Evolutionary conservation across 2,113 vertebrate species (phyloP), one percentile per base, ranked within the genome.

Genomic region (Canis aureus): DNA sequence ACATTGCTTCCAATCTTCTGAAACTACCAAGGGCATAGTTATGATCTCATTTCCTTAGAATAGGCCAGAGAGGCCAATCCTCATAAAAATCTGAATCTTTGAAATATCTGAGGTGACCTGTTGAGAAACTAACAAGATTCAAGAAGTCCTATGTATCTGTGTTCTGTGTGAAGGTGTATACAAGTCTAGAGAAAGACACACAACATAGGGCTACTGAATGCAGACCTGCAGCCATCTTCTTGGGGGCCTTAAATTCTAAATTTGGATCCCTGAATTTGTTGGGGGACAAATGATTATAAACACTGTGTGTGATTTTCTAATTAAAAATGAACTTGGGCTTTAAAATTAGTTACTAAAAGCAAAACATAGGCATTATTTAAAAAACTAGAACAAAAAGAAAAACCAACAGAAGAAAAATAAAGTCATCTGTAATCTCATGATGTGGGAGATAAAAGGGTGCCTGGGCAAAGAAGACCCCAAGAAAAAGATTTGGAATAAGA

Each of bases 301-400:
- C 25, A 25, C 38, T 71, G 2, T 62, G 19, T 59, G 11, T 19
- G 15, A 25, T 22, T 94, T 93, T 96, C 64, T 73, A 53, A 78
- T 19, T 76, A 89, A 85, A 95, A 85, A 55, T 35, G 7, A 85
- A 38, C 29, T 32, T 43, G 11, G 16, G 29, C 17, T 6, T 89
- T 71, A 53, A 23, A 66, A 94, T 81, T 35, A 79, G 83, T 78
- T n/a, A 83, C 69, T 73, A 59, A 84, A 71, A 84, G 23, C 12
- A 92, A 74, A 19, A 74, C 3, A 67, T 15, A 85, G 73, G 27
- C 32, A 62, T 27, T 91, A 83, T 35, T 81, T 81, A n/a, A 55
- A 74, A 17, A 74, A 81, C 0, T 51, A 84, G 23, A 57, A 74
- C 80, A 27, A 1, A 15, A 27, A 60, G 27, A 32, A 51, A 69